Conservation (phyloP, 2,888 invertebrate species). For the Dasysyrphus tricinctus region DNA sequence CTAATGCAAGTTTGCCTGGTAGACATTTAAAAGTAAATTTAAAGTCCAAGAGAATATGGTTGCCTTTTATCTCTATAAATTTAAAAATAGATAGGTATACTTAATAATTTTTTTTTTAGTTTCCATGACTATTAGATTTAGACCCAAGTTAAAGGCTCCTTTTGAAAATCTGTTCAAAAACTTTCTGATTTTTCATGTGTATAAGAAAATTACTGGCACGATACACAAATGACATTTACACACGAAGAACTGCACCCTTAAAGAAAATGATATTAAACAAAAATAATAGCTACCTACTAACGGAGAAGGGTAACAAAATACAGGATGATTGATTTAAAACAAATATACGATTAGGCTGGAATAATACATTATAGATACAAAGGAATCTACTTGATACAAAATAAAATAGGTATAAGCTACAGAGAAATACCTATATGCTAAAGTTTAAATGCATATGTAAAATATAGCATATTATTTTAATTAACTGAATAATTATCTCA, state of each 20-base stretch:
- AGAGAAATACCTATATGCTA: not conserved
- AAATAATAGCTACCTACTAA: not conserved
- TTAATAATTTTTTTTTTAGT: no score
- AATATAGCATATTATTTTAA: not conserved
- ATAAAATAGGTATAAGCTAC: not conserved
- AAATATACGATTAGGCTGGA: not conserved
- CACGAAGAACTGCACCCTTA: constrained; percentile 31
- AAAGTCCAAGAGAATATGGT: no score
- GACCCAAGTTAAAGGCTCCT: not conserved
- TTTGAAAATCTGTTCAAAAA: not conserved
- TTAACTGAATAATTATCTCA: not conserved
- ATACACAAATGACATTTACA: not conserved
- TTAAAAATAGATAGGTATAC: no score
- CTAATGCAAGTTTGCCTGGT: no score
- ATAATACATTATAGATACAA: not conserved
- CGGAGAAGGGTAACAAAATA: not conserved
- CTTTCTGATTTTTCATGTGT: not conserved
- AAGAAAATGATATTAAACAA: constrained; percentile 1
- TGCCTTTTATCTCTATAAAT: no score
- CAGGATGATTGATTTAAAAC: not conserved
- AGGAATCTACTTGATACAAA: not conserved
- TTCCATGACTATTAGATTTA: not conserved
- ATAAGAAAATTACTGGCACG: no score
- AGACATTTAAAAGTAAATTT: no score
- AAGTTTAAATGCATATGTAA: not conserved